Evolutionary conservation across 1,140 invertebrate genomes (phyloP).

Genomic region (Bombus waltoni): DNA sequence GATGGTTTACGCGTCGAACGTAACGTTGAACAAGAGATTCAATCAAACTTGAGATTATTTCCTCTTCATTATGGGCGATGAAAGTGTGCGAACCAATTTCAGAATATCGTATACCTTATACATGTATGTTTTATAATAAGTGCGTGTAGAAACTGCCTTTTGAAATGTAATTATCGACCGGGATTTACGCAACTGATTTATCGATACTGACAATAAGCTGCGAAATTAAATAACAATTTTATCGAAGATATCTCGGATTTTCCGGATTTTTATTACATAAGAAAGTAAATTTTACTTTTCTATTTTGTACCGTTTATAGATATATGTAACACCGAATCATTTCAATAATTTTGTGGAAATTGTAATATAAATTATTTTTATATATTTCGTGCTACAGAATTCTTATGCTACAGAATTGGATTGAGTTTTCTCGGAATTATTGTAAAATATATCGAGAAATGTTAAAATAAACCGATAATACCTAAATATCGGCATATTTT

Average conservation of each 20-base stretch:
- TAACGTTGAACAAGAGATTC: neutral
- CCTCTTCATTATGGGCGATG: neutral
- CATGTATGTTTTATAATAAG: too few species aligned
- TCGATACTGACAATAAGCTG: neutral
- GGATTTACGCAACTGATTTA: neutral
- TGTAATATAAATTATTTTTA: neutral
- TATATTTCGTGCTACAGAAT: neutral
- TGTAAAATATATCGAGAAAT: too few species aligned
- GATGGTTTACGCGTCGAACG: too few species aligned
- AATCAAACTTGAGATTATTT: neutral
- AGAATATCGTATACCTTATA: neutral
- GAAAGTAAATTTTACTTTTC: neutral
- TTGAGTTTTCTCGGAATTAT: too few species aligned
- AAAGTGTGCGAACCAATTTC: neutral
- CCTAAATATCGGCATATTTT: too few species aligned
- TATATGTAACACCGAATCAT: too few species aligned
- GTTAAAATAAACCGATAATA: too few species aligned
- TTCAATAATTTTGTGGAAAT: neutral
- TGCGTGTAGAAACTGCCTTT: neutral
- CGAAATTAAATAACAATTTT: neutral
- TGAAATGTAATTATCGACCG: neutral
- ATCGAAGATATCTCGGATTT: neutral
- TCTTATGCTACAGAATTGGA: neutral
- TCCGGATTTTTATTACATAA: neutral
- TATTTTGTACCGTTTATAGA: neutral